Percentiles rank a stretch among this genome's conserved stretches.
Conservation (phyloP, 2,888 invertebrate species). For the Drepanosiphum platanoidis region DNA sequence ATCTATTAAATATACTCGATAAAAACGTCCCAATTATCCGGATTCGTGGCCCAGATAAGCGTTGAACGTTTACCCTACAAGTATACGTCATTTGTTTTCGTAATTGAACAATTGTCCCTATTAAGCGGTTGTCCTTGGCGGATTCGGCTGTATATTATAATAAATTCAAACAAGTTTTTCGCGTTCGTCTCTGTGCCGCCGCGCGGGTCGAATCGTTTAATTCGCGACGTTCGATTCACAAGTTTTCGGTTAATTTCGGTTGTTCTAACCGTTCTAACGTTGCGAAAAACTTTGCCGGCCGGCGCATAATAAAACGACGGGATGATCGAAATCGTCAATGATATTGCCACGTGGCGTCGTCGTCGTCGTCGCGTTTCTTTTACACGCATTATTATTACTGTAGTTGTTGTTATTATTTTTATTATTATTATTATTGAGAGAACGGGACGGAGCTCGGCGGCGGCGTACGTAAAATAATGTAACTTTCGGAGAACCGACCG, state of each 20-base stretch:
- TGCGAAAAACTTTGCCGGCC: slow-evolving; percentile 40
- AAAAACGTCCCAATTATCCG: too few species aligned
- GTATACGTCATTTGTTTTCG: too few species aligned
- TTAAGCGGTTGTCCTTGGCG: too few species aligned
- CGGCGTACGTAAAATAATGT: neutral
- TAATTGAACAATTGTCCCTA: too few species aligned
- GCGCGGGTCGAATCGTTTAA: slow-evolving; percentile 24
- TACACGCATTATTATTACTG: neutral
- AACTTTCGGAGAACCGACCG: slow-evolving; percentile 31
- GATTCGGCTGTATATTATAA: too few species aligned
- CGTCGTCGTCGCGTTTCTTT: neutral
- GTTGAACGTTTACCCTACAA: too few species aligned
- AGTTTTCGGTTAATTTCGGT: slow-evolving; percentile 46
- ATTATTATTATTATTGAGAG: neutral
- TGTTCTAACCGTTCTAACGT: neutral
- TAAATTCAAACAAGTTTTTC: too few species aligned
- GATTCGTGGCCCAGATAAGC: too few species aligned
- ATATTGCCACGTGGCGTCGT: neutral
- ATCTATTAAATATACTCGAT: too few species aligned
- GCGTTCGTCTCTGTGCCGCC: too few species aligned
- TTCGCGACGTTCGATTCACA: slow-evolving; percentile 1
- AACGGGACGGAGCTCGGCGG: neutral
- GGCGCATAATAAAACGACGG: neutral
- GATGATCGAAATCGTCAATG: slow-evolving; percentile 37
- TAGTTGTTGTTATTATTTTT: neutral